Percentiles rank a stretch among this genome's conserved stretches.
phyloP scores from a whole-genome alignment of 2,797 vertebrate genomes.

The Myiotriccus ornatus region DNA sequence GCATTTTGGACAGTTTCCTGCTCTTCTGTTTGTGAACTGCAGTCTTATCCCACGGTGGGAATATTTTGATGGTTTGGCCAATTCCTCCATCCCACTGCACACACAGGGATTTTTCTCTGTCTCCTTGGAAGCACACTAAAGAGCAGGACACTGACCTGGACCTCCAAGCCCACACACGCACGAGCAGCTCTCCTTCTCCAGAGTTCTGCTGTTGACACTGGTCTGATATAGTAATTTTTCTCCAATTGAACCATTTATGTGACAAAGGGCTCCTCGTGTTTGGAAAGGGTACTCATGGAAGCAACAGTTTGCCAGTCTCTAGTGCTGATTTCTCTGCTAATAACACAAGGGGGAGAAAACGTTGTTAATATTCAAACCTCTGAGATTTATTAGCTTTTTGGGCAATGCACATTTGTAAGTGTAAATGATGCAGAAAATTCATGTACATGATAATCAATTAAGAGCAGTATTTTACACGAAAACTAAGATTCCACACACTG shows the following conservation, averaged over 20 bases:
- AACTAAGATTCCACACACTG: slow-evolving; percentile 28
- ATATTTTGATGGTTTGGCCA: not conserved
- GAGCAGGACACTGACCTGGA: not conserved
- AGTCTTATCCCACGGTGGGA: fast-evolving
- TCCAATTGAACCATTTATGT: not conserved
- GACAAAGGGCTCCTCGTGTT: not conserved
- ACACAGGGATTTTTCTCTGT: not conserved
- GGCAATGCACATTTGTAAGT: slow-evolving; percentile 56
- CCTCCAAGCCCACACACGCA: not conserved
- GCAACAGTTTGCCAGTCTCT: slow-evolving; percentile 27
- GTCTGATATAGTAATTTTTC: not conserved
- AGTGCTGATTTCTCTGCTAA: slow-evolving; percentile 12
- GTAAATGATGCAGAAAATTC: slow-evolving; percentile 60
- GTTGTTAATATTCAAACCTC: slow-evolving; percentile 39
- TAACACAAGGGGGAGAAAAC: slow-evolving; percentile 42
- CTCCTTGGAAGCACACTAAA: not conserved
- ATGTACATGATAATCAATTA: slow-evolving; percentile 60
- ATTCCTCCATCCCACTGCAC: not conserved
- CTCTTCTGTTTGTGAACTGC: not conserved
- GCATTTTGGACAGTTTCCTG: not conserved
- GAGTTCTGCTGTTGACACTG: not conserved
- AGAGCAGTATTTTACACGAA: slow-evolving; percentile 55
- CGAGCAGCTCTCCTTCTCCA: not conserved
- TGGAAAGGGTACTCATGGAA: not conserved
- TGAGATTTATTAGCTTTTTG: slow-evolving; percentile 61